A percentile compares a stretch with the other conserved stretches of the same genome.
Evolutionary conservation across 2,797 vertebrate genomes (phyloP).

Genomic region (Dicrostonyx torquatus): DNA sequence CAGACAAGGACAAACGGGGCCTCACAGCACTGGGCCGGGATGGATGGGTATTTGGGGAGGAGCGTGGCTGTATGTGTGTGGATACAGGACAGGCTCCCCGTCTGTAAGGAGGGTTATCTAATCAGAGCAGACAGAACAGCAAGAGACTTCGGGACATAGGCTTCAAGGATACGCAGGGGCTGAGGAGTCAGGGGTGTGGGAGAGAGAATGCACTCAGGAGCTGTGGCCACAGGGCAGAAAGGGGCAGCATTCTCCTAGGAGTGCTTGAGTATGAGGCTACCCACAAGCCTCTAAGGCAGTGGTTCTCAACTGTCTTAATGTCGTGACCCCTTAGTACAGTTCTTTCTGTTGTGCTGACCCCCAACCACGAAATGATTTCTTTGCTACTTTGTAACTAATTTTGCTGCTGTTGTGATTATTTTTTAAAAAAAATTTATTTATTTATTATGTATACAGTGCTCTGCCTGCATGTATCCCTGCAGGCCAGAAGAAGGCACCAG

Average conservation of each 20-base stretch:
- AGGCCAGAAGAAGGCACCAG: too few species aligned
- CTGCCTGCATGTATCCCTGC: too few species aligned
- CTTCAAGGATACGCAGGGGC: not conserved
- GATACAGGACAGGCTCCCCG: not conserved
- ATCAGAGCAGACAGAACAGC: not conserved
- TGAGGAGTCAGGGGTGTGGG: not conserved
- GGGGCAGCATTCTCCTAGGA: not conserved
- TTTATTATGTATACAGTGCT: too few species aligned
- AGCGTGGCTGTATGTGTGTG: rapidly evolving
- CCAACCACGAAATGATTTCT: not conserved
- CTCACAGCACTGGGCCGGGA: not conserved
- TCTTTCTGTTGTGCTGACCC: not conserved
- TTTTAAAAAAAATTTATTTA: too few species aligned
- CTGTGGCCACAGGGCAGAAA: not conserved
- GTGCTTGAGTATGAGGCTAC: not conserved
- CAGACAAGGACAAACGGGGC: not conserved
- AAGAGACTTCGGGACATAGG: not conserved
- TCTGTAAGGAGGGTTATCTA: not conserved
- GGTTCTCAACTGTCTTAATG: not conserved
- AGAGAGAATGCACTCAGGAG: not conserved
- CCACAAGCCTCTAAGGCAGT: not conserved
- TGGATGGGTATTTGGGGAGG: not conserved
- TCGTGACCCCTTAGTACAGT: not conserved
- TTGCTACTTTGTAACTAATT: not conserved
- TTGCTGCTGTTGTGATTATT: not conserved